Percentiles rank a stretch among this genome's conserved stretches.
Conservation (phyloP, 2,113 vertebrate species). For the Mirounga angustirostris region DNA sequence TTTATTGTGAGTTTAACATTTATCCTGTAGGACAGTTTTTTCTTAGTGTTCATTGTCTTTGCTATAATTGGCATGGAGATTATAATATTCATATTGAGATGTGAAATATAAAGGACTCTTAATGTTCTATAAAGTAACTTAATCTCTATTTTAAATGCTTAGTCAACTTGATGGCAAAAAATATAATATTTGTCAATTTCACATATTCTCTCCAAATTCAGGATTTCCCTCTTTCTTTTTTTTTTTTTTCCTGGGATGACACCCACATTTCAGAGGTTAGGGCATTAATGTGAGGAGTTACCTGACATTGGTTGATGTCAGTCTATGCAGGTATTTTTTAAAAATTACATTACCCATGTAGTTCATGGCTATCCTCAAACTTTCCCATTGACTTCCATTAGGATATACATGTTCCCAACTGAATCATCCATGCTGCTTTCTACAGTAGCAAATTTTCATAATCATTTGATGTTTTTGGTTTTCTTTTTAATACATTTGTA, state of each 20-base stretch:
- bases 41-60: neutral
- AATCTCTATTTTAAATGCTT: neutral
- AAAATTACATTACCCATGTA: neutral
- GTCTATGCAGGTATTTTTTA: neutral
- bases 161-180: neutral
- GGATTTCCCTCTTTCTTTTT: neutral
- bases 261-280: neutral
- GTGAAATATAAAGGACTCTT: neutral
- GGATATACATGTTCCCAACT: neutral
- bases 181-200: neutral
- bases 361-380: neutral
- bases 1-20: neutral
- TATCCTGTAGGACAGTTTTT: neutral
- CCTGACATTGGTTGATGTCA: neutral
- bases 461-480: neutral
- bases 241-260: neutral
- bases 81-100: neutral
- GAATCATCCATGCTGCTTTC: neutral
- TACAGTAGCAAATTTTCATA: neutral
- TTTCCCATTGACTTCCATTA: neutral
- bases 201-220: neutral
- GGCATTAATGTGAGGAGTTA: neutral
- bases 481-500: neutral
- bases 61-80: neutral
- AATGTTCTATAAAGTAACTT: neutral